Conservation (phyloP, 1,140 invertebrate genomes). For the Drosophila prosaltans region DNA sequence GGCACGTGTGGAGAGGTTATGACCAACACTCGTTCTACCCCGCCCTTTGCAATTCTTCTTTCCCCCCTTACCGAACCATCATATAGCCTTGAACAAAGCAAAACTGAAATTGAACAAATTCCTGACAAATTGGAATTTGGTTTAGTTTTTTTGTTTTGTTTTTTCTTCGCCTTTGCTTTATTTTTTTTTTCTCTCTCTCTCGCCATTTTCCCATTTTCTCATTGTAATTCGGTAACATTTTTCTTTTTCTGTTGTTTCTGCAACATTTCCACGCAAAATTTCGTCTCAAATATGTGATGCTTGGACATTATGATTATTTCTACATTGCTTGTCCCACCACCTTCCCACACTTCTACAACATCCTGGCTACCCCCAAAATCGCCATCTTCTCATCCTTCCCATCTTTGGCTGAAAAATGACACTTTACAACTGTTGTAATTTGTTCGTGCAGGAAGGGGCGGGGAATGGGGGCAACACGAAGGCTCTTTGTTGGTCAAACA, state of each 20-base stretch:
- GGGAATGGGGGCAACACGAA: background rate
- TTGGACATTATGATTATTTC: slow-evolving; percentile 77
- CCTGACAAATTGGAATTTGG: slow-evolving; percentile 82
- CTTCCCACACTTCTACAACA: background rate
- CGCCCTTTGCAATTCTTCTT: slow-evolving; percentile 23
- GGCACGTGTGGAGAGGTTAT: slow-evolving; percentile 60
- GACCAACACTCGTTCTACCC: slow-evolving; percentile 18
- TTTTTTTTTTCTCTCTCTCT: slow-evolving; percentile 15
- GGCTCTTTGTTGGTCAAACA: slow-evolving; percentile 6
- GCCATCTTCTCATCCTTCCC: background rate
- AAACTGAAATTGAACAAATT: slow-evolving; percentile 82
- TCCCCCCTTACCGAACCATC: background rate
- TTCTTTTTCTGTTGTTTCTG: slow-evolving; percentile 74
- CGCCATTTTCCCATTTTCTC: slow-evolving; percentile 55
- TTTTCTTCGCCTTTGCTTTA: background rate
- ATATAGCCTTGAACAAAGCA: slow-evolving; percentile 42
- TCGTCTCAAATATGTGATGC: slow-evolving; percentile 72
- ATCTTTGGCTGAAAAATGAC: slow-evolving; percentile 71
- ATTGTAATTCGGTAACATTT: slow-evolving; percentile 73
- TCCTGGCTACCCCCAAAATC: background rate
- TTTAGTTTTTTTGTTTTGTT: slow-evolving; percentile 67
- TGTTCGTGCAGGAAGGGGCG: slow-evolving; percentile 44
- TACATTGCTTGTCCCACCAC: slow-evolving; percentile 54
- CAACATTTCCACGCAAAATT: slow-evolving; percentile 75
- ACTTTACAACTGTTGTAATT: slow-evolving; percentile 82